Evolutionary conservation across 37 sponge, comb jelly and placozoan species (phyloP).

Genomic region (Halichondria panicea): DNA sequence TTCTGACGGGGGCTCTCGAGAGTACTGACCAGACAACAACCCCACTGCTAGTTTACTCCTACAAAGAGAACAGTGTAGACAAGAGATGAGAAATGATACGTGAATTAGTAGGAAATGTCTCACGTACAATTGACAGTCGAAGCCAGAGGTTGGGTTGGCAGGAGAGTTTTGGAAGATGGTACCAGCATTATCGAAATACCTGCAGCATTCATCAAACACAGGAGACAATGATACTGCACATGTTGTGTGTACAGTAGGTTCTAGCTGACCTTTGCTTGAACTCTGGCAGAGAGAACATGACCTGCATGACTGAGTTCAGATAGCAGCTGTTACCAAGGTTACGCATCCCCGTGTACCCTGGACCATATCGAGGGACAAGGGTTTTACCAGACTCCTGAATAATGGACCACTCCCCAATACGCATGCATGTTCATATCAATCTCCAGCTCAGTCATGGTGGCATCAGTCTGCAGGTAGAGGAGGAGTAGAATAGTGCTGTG

Average conservation of each 20-base stretch:
- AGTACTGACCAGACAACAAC: conserved; percentile 75
- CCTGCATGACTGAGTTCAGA: conserved; percentile 88
- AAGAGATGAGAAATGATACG: not conserved
- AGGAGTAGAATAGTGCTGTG: not conserved
- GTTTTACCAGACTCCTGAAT: conserved; percentile 80
- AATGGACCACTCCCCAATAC: conserved; percentile 80
- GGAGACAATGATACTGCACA: not conserved
- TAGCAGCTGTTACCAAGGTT: conserved; percentile 96
- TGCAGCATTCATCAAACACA: not conserved
- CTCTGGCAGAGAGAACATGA: conserved; percentile 69
- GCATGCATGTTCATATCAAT: conserved; percentile 92
- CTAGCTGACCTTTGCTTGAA: conserved; percentile 60
- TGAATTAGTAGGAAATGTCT: no score
- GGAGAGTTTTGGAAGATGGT: conserved; percentile 32
- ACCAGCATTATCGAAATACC: conserved; percentile 55
- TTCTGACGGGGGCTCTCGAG: not conserved
- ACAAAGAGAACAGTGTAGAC: not conserved
- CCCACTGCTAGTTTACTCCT: conserved; percentile 77
- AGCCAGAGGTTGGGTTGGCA: conserved; percentile 49
- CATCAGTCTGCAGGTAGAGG: conserved; percentile 60
- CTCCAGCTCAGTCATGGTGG: conserved; percentile 93
- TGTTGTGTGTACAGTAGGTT: no score
- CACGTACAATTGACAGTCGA: conserved; percentile 68
- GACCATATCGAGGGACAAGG: conserved; percentile 77
- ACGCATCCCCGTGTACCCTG: conserved; percentile 82